These are phyloP conservation scores for Microcebus lehilahytsara DNA, from an alignment of 2,113 vertebrate genomes.

Conservation along the genomic window DNA sequence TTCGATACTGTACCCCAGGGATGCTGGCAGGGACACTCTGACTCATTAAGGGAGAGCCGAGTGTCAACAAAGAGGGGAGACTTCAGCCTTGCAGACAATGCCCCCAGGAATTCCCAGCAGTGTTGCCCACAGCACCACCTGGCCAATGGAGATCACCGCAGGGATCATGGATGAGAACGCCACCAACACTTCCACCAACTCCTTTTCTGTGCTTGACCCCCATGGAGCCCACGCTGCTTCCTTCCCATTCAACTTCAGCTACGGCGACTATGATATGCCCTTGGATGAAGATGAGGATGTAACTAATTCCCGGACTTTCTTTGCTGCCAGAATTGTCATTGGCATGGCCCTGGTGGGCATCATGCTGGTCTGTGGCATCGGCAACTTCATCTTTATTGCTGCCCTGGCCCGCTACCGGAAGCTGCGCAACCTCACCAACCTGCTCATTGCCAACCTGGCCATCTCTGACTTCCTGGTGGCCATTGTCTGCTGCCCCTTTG, in stretches of 20 bases:
- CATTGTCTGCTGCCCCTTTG: conserved; percentile 96
- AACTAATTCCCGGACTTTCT: conserved; percentile 93
- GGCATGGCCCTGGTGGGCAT: conserved; percentile 91
- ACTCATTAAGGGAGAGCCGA: conserved; percentile 1
- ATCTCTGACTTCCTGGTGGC: conserved; percentile 97
- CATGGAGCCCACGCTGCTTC: conserved; percentile 70
- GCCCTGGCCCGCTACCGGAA: conserved; percentile 94
- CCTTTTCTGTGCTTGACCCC: conserved; percentile 76
- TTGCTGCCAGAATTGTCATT: conserved; percentile 93
- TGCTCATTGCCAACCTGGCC: conserved; percentile 97
- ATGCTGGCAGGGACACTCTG: neutral
- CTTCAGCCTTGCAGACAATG: neutral
- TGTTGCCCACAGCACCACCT: neutral
- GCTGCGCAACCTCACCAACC: conserved; percentile 95
- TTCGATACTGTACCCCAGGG: neutral
- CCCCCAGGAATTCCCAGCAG: neutral
- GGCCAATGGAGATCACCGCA: conserved; percentile 64
- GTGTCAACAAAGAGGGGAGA: neutral
- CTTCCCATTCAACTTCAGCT: conserved; percentile 85
- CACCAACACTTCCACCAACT: conserved; percentile 30
- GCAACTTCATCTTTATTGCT: conserved; percentile 93
- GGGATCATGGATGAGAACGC: conserved; percentile 50
- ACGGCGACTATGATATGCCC: conserved; percentile 90
- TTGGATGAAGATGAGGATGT: conserved; percentile 91
- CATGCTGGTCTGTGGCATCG: conserved; percentile 94